A percentile compares a stretch with the other conserved stretches of the same genome.
Conservation (phyloP, 1,140 invertebrate species). For the Mya arenaria region DNA sequence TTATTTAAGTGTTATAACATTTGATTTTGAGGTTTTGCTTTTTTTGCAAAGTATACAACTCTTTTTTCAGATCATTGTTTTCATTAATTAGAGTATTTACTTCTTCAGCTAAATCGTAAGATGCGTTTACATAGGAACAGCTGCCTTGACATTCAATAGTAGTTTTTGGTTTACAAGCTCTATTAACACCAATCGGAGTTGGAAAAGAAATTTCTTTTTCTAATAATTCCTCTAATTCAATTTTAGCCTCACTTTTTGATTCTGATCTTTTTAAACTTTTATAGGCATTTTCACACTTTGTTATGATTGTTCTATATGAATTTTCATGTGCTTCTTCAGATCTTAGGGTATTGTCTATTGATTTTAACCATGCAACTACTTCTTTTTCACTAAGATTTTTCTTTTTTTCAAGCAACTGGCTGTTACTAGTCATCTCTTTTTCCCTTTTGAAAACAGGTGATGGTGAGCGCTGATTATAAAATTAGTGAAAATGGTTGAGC, state of each 20-base stretch:
- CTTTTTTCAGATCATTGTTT: too few relatives aligned
- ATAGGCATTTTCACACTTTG: background rate
- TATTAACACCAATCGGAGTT: background rate
- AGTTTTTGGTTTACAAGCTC: background rate
- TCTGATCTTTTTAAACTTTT: background rate
- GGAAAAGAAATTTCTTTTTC: background rate
- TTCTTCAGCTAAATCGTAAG: background rate
- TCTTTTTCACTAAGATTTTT: background rate
- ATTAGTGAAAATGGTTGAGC: too few relatives aligned
- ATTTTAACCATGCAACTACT: background rate
- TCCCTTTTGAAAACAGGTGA: conserved; percentile 3
- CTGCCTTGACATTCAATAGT: background rate
- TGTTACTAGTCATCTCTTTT: background rate
- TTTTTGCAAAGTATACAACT: too few relatives aligned
- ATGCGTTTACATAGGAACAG: conserved; percentile 5
- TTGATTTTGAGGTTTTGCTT: too few relatives aligned
- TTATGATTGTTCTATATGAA: background rate
- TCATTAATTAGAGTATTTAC: too few relatives aligned
- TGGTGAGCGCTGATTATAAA: conserved; percentile 16
- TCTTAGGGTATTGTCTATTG: too few relatives aligned
- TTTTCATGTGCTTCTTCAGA: background rate
- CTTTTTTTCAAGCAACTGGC: background rate
- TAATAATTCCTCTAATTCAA: background rate
- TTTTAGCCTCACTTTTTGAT: background rate
- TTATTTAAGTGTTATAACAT: too few relatives aligned